Evolutionary conservation across 2,888 invertebrate genomes (phyloP), one percentile per base, ranked within the genome.

Genomic region (Eupeodes luniger): DNA sequence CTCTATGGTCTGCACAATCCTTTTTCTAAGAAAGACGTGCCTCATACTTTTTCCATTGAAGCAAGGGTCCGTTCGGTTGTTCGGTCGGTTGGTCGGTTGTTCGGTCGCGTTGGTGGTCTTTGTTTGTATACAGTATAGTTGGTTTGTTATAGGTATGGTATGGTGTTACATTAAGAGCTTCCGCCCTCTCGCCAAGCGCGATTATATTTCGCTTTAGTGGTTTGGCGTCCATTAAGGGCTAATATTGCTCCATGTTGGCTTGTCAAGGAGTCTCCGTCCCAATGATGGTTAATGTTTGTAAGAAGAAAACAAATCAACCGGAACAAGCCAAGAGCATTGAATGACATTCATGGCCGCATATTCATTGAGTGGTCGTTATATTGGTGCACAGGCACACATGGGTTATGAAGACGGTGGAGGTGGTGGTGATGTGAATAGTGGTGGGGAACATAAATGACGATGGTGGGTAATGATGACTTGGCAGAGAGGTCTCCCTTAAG

Each of bases 131-230:
- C 59, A 19, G 5, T 14, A 49, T 14, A 5, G 3, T 59, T 12
- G 40, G 40, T 40, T 55, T 27, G 59, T 36, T 36, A 27, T 27
- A n/a, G n/a, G n/a, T n/a, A 27, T 40, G 59, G 75, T 78, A 57
- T 85, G 84, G 85, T 77, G 75, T 81, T 78, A 81, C 75, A 84
- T 81, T 88, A 88, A 88, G 70, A 88, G 88, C 85, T 78, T 85
- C 84, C 74, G 51, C 66, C 67, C 76, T 57, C 49, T 74, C 40
- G 6, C n/a, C n/a, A 61, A 66, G 80, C 59, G 77, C 84, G 77
- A 85, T 88, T 87, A 84, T 84, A 87, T 87, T 87, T 88, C 88
- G 75, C 74, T 77, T 81, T 77, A 81, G 84, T 81, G 77, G 87
- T 77, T 81, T 81, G 84, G 72, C 85, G 88, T 88, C 88, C 88